These are phyloP conservation scores for Eupeodes corollae DNA, from an alignment of 1,140 invertebrate species.

Conservation along the genomic window DNA sequence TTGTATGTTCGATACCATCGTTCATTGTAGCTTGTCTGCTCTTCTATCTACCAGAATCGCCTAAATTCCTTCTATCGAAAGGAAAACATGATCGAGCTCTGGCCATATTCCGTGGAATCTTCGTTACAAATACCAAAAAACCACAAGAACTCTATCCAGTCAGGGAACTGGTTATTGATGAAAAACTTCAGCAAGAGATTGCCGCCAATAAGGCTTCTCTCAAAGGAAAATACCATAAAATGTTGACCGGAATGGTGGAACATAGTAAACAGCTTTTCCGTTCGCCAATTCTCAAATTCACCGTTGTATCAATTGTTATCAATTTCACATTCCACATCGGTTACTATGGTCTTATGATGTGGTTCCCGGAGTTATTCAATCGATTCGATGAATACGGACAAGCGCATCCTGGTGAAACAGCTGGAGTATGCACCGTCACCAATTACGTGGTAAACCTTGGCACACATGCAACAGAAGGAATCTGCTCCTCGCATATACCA, in stretches of 20 bases:
- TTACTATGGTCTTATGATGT: conserved; percentile 84
- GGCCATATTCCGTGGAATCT: conserved; percentile 67
- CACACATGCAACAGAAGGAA: conserved; percentile 44
- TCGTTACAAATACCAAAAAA: conserved; percentile 65
- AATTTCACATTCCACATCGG: conserved; percentile 83
- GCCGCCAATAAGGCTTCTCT: conserved; percentile 44
- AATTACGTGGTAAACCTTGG: conserved; percentile 56
- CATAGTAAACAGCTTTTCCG: conserved; percentile 71
- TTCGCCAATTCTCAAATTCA: conserved; percentile 67
- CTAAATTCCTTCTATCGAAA: conserved; percentile 71
- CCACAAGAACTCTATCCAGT: conserved; percentile 62
- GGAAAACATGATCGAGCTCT: conserved; percentile 67
- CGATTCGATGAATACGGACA: conserved; percentile 67
- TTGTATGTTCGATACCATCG: conserved; percentile 75
- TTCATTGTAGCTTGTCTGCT: conserved; percentile 72
- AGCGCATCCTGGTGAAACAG: conserved; percentile 45
- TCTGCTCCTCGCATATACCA: conserved; percentile 58
- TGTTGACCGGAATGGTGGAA: conserved; percentile 61
- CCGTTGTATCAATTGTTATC: conserved; percentile 69
- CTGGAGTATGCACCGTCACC: conserved; percentile 65
- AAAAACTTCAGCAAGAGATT: conserved; percentile 37
- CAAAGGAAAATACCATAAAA: conserved; percentile 52
- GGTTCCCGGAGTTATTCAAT: conserved; percentile 82
- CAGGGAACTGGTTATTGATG: conserved; percentile 61
- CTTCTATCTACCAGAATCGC: conserved; percentile 81